Evolutionary conservation across 1,140 invertebrate species (phyloP), one percentile per base, ranked within the genome.

Genomic region (Hyposmocoma kahamanoa): DNA sequence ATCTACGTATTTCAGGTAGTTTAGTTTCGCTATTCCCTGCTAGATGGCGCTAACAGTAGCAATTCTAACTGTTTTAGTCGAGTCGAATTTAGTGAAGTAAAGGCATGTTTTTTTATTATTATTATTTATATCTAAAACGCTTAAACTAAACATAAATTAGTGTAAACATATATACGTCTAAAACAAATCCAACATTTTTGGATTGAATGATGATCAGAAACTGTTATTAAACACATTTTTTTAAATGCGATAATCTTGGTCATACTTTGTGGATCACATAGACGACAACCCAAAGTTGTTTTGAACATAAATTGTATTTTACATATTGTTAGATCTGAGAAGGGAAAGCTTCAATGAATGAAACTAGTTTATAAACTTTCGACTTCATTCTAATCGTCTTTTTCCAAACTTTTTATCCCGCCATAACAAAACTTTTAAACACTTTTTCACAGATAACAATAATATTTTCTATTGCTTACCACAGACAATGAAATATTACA

Each of bases 1-100:
- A n/a, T n/a, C n/a, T n/a, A n/a, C n/a, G n/a, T n/a, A n/a, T n/a
- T n/a, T n/a, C n/a, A n/a, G n/a, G n/a, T n/a, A n/a, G n/a, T n/a
- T n/a, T n/a, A 67, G 60, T 74, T 49, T 30, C 45, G 72, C 75
- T 79, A 79, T 62, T 46, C 60, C 56, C 60, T 57, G 61, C 59
- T 58, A 76, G 75, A 66, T 76, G 68, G 47, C 68, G 67, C 43
- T 61, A 62, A 11, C 11, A 20, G 59, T 57, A 48, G 38, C 67
- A 19, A 42, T 45, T 51, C n/a, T 8, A 21, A 32, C 2, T 3
- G n/a, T 17, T 26, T 19, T 43, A 9, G 15, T n/a, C 9, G 21
- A 13, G n/a, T 11, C 22, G 6, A 18, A 18, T 46, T 32, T 34
- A 18, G 10, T 34, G 18, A 34, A 10, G 11, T 10, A 18, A n/a